Evolutionary conservation across 2,797 vertebrate genomes (phyloP), one percentile per base, ranked within the genome.

Genomic region (Austrolebias charrua): DNA sequence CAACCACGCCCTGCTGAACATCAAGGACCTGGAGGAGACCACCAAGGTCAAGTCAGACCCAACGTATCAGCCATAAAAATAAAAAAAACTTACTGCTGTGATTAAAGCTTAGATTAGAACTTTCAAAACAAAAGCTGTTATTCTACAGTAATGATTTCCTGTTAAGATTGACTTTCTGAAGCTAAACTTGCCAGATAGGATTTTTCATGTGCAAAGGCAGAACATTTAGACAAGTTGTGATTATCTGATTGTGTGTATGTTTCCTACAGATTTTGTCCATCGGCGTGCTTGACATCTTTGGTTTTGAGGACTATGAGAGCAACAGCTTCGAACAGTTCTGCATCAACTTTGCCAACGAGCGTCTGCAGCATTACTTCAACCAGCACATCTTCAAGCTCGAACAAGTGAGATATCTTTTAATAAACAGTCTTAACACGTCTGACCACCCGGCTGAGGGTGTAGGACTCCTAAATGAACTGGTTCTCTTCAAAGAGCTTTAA

Each of bases 321-420:
- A 99, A 99, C 83, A 98, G 97, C 84, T 99, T 99, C 44, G 97
- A 99, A 54, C 98, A 99, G 70, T 98, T 99, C 89, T 99, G 98
- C 91, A 99, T 99, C 83, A 99, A 99, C 92, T 99, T 96, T 28
- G 97, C 98, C 83, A 99, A 99, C 1, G 98, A 99, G 67, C 95
- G 95, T 58, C 94, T 99, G 50, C 98, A 99, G 85, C 95, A 99
- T 88, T 99, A 99, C 88, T 99, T 99, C 83, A 99, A 99, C 91
- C 98, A 98, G 62, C 97, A 99, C 91, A 96, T 97, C 82, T 99
- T 99, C 82, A 98, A 98, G 78, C 90, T 98, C 1, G 97, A 99
- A 67, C 98, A 99, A 85, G 98, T 98, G 67, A 85, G 90, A 72
- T 6, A 0, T 19, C 2, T 1, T 33, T 33, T 8, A 33, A 33